A percentile compares a stretch with the other conserved stretches of the same genome.
Evolutionary conservation across 2,113 vertebrate species (phyloP).

Genomic region (Entelurus aequoreus): DNA sequence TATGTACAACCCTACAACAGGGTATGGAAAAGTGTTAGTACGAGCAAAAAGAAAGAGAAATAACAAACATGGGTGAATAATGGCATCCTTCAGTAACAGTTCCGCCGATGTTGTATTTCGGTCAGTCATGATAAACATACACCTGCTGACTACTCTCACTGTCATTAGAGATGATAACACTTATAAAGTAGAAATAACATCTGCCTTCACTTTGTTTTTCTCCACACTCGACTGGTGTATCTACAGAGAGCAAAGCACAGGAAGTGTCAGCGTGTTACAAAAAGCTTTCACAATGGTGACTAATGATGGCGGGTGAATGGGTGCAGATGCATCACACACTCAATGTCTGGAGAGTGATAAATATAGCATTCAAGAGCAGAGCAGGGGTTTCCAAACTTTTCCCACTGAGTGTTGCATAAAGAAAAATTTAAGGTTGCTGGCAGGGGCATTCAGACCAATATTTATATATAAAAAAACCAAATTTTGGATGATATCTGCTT

Average conservation of each 20-base stretch:
- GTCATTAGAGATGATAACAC: background rate
- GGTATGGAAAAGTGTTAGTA: no score
- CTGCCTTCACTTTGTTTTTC: constrained; percentile 2
- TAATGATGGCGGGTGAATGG: constrained; percentile 23
- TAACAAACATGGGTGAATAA: no score
- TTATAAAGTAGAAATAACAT: background rate
- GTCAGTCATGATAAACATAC: background rate
- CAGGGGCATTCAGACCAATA: no score
- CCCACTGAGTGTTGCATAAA: no score
- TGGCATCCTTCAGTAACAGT: no score
- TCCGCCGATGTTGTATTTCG: no score
- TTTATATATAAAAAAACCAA: no score
- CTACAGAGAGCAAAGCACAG: background rate
- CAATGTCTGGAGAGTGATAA: constrained; percentile 34
- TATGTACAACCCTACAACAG: no score
- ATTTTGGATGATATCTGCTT: no score
- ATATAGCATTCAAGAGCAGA: constrained; percentile 19
- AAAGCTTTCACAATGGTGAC: constrained; percentile 31
- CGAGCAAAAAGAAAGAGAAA: no score
- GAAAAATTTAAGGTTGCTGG: no score
- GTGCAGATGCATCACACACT: constrained; percentile 26
- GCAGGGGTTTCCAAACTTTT: background rate
- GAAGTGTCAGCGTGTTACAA: constrained; percentile 13
- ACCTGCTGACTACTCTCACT: background rate
- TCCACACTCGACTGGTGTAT: background rate